Evolutionary conservation across 2,113 vertebrate species (phyloP), one percentile per base, ranked within the genome.

Genomic region (Catagonus wagneri): DNA sequence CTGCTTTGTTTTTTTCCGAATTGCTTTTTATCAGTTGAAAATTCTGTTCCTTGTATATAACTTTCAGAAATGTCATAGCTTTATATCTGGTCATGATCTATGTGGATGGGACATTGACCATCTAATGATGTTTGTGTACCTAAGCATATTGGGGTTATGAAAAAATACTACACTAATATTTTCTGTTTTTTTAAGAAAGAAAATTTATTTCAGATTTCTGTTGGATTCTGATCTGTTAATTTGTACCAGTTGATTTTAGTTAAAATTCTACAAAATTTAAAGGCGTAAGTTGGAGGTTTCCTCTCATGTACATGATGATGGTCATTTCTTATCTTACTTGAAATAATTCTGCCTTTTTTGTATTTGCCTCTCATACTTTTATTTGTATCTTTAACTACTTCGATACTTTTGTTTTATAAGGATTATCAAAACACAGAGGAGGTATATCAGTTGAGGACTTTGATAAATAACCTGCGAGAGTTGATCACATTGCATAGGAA

Each of bases 401-500:
- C 27, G 32, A 76, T 6, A 56, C 88, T 75, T 1, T 54, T 54
- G 0, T 98, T 98, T 84, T 95, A 99, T 99, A 99, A 98, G 89
- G 98, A 99, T 56, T 95, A 96, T 63, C 98, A 98, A 39, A 98
- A 98, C 80, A 97, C 98, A 32, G 98, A 99, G 76, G 99, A 99
- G 87, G 97, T 99, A 14, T 89, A 96, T 69, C 98, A 98, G 93
- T 98, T 99, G 66, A 98, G 97, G 96, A 98, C 98, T 34, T 93
- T 99, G 96, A 99, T 99, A 39, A 98, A 98, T 22, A 99, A 98
- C 97, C 98, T 99, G 23, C 98, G 96, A 27, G 98, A 99, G 65
- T 96, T 99, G 76, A 98, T 99, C 97, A 98, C 98, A 20, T 98
- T 99, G 14, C 98, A 99, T 75, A 98, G 95, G 76, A 99, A 99